These are phyloP conservation scores for Propithecus perrieri DNA, from an alignment of 2,797 vertebrate genomes.

Conservation along the genomic window DNA sequence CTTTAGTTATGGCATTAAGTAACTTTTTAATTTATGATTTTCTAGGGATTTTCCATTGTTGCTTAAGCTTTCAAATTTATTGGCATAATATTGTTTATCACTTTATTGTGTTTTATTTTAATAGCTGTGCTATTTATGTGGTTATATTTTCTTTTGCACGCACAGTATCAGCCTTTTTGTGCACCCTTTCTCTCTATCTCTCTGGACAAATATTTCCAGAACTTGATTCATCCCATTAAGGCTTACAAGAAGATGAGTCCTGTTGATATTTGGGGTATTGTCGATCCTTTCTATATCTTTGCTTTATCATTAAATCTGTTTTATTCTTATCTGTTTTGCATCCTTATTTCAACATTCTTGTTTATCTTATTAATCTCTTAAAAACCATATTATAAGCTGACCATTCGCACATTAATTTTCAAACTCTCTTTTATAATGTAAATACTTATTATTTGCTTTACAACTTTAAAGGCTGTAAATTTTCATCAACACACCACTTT, in stretches of 20 bases:
- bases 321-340: not conserved
- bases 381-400: not conserved
- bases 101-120: not conserved
- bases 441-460: not conserved
- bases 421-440: not conserved
- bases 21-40: not conserved
- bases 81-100: not conserved
- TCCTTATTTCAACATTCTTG: not conserved
- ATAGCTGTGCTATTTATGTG: rapidly evolving
- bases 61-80: not conserved
- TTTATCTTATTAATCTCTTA: not conserved
- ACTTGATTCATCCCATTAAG: not conserved
- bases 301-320: not conserved
- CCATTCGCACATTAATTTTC: not conserved
- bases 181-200: not conserved
- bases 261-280: not conserved
- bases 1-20: not conserved
- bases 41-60: not conserved
- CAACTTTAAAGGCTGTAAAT: not conserved
- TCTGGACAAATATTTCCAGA: not conserved
- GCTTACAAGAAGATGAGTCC: not conserved
- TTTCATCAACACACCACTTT: not conserved
- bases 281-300: not conserved
- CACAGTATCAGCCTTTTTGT: not conserved
- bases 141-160: not conserved